Base-by-base conservation (phyloP, 2,797 vertebrate genomes). In the Bucorvus abyssinicus region DNA sequence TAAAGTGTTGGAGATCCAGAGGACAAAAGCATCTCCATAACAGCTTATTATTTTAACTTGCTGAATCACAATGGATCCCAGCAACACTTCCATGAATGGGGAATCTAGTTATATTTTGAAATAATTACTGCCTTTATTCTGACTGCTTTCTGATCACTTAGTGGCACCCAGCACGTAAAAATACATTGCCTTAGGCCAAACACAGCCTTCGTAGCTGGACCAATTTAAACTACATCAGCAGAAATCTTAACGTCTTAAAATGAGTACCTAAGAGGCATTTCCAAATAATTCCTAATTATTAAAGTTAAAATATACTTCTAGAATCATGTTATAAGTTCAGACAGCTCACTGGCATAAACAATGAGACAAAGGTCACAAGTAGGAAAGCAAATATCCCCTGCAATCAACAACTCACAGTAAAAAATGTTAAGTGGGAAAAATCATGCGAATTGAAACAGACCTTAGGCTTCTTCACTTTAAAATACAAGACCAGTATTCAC, bases 361-460 rank as follows among this genome's bases (percentile, higher is more conserved):
- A 44, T 8, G 45, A 93, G 53, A 52, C 45, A 94, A 70, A 95
- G 64, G 75, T 93, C 88, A 79, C 49, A 70, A 19, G 29, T 64
- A 95, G 49, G 3, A 90, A 88, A 94, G n/a, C 47, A 96, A 94
- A 68, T 76, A 81, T 44, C 52, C 88, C 64, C 92, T 70, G 56
- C 67, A 73, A 63, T 29, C 83, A 89, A 63, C 53, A 87, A 56
- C 64, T 50, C 52, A 32, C 60, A 90, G 60, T 34, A 80, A 89
- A 85, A 94, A 91, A 92, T 7, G 17, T 50, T 59, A 60, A 91
- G 68, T 24, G 47, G 69, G 45, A 90, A 89, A 87, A 94, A 84
- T 30, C 29, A 49, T 3, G 4, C 60, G 49, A 89, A 76, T 4
- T 85, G 45, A 87, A 93, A 82, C 44, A 76, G 29, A 84, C 47